Conservation (phyloP, 1,140 invertebrate species). For the Drepana arcuata region DNA sequence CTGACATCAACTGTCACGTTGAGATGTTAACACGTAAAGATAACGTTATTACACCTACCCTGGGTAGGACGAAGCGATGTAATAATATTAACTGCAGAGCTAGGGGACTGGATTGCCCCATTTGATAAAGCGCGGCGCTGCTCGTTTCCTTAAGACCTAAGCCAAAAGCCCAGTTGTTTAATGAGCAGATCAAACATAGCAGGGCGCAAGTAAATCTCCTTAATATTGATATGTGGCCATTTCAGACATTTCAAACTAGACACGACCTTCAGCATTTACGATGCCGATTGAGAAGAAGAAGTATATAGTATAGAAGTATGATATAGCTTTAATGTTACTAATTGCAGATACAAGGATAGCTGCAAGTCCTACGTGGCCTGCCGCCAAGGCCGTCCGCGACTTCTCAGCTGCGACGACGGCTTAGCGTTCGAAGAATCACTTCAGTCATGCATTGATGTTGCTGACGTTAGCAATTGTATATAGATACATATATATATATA, state of each 20-base stretch:
- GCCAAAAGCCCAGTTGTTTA: not conserved
- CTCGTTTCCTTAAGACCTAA: no score
- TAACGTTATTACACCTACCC: no score
- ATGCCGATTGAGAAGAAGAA: no score
- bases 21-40: no score
- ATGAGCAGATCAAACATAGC: not conserved
- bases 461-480: slow-evolving; percentile 22
- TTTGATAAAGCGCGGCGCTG: no score
- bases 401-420: slow-evolving; percentile 16
- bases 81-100: no score
- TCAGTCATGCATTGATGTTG: slow-evolving; percentile 24
- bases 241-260: not conserved
- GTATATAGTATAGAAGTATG: no score
- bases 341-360: slow-evolving; percentile 10
- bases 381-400: slow-evolving; percentile 10
- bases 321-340: not conserved
- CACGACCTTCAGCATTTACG: not conserved
- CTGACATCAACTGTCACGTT: no score
- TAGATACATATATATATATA: not conserved
- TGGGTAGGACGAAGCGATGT: no score
- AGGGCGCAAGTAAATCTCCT: no score
- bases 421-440: slow-evolving; percentile 26
- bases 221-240: no score
- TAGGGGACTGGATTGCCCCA: no score
- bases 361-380: slow-evolving; percentile 17